Conservation (phyloP, 2,888 invertebrate genomes). For the Caenorhabditis drosophilae region DNA sequence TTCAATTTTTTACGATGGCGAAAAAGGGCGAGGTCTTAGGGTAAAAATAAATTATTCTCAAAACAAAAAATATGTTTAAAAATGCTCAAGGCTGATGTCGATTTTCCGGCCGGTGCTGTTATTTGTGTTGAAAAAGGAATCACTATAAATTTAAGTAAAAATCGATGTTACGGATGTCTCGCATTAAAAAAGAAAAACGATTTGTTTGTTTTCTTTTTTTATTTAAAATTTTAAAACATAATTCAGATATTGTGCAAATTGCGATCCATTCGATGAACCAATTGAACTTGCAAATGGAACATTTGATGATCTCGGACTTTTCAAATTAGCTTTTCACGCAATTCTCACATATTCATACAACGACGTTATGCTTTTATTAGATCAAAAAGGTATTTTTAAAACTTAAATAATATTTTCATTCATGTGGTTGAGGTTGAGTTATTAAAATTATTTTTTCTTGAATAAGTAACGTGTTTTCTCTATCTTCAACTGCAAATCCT, state of each 20-base stretch:
- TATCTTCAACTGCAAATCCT: too few species aligned
- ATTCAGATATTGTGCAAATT: constrained; percentile 12
- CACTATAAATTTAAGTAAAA: constrained; percentile 20
- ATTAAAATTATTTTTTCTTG: too few species aligned
- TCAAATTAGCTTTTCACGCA: constrained; percentile 35
- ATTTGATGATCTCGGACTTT: constrained; percentile 31
- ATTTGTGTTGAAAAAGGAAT: constrained; percentile 41
- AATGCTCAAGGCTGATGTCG: constrained; percentile 8
- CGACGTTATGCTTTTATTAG: constrained; percentile 15
- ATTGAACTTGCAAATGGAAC: constrained; percentile 16
- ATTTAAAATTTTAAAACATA: neutral
- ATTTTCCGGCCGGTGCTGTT: constrained; percentile 34
- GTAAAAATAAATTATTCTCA: constrained; percentile 9
- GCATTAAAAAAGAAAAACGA: neutral
- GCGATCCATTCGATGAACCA: constrained; percentile 26
- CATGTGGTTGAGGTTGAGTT: too few species aligned
- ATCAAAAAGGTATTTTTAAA: too few species aligned
- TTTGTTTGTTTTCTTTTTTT: neutral
- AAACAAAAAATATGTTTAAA: neutral
- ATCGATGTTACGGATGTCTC: constrained; percentile 29
- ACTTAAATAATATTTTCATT: too few species aligned
- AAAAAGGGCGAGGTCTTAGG: constrained; percentile 26
- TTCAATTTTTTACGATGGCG: constrained; percentile 17
- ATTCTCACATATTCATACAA: constrained; percentile 16
- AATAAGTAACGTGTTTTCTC: too few species aligned